A percentile compares a stretch with the other conserved stretches of the same genome.
Conservation (phyloP, 2,113 vertebrate species). For the Eleginops maclovinus region DNA sequence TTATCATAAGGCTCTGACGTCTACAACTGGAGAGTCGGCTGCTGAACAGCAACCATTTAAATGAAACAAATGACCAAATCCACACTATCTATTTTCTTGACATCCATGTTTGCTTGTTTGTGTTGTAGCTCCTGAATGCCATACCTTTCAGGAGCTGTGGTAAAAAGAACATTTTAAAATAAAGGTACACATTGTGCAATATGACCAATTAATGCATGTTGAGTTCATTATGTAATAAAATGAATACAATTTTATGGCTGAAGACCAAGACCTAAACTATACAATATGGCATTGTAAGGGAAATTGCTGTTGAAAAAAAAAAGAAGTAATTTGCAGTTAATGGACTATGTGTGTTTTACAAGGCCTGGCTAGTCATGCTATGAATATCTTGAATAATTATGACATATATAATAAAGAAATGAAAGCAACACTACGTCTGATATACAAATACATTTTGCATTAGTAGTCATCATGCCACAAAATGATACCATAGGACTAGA, state of each 20-base stretch:
- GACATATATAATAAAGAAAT: neutral
- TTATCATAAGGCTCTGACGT: conserved; percentile 24
- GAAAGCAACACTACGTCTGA: neutral
- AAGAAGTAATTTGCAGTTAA: conserved; percentile 1
- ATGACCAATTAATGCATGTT: neutral
- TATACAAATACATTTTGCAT: neutral
- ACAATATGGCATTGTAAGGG: neutral
- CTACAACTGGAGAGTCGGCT: neutral
- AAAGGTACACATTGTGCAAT: conserved; percentile 1
- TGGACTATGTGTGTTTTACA: neutral
- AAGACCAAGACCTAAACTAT: conserved; percentile 24
- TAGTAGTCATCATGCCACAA: neutral
- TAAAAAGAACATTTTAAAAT: neutral
- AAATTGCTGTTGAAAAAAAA: neutral
- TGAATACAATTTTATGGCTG: neutral
- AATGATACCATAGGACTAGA: conserved; percentile 23
- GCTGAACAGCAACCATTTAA: conserved; percentile 2
- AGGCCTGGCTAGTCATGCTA: neutral
- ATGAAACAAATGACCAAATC: conserved; percentile 15
- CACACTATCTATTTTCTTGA: conserved; percentile 4
- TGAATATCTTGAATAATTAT: neutral
- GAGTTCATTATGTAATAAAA: conserved; percentile 15
- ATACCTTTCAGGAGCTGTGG: neutral
- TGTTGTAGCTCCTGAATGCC: neutral
- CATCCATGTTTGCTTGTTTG: neutral